Evolutionary conservation across 2,797 vertebrate genomes (phyloP).

Genomic region (Leptatherina wallacei): DNA sequence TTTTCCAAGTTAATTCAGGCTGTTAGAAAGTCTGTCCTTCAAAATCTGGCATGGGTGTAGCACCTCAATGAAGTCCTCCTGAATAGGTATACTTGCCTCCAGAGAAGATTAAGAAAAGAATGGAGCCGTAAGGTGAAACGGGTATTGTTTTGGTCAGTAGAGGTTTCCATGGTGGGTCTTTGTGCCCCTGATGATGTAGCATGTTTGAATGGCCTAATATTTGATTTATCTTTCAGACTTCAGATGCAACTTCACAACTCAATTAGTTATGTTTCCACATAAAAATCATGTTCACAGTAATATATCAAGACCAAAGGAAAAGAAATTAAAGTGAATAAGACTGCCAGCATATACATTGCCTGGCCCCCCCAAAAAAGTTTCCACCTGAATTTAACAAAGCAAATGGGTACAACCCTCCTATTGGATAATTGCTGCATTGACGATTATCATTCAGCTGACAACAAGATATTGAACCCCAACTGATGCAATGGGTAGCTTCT

Average conservation of each 20-base stretch:
- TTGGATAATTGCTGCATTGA: too few species aligned
- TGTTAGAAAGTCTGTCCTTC: not conserved
- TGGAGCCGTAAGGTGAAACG: not conserved
- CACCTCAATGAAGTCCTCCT: too few species aligned
- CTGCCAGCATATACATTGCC: too few species aligned
- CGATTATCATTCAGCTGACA: too few species aligned
- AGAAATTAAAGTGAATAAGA: not conserved
- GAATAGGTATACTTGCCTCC: not conserved
- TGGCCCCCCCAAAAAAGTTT: too few species aligned
- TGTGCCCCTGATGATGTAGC: not conserved
- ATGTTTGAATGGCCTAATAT: not conserved
- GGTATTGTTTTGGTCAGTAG: not conserved
- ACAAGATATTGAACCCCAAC: too few species aligned
- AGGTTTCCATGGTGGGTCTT: not conserved
- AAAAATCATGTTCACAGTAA: not conserved
- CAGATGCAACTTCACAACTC: not conserved
- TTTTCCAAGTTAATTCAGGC: not conserved
- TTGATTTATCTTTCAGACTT: not conserved
- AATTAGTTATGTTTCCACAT: not conserved
- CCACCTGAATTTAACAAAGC: too few species aligned
- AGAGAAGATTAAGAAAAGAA: constrained; percentile 5
- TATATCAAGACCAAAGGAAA: not conserved
- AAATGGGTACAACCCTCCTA: too few species aligned
- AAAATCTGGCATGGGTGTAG: not conserved
- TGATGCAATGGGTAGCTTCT: too few species aligned